Evolutionary conservation across 2,797 vertebrate genomes (phyloP).

Genomic region (Hoplostethus atlanticus): DNA sequence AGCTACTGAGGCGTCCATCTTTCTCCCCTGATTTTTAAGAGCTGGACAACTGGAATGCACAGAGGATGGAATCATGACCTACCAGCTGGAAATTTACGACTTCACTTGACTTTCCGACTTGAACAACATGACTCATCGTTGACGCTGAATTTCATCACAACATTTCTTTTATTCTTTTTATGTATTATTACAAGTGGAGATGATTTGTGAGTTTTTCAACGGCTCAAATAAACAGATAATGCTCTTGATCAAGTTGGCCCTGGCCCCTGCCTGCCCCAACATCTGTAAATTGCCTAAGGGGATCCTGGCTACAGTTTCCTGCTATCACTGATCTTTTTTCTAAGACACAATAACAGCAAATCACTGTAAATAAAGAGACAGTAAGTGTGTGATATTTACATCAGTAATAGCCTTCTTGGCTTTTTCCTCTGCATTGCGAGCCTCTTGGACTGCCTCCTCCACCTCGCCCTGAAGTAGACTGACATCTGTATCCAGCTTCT

Average conservation of each 20-base stretch:
- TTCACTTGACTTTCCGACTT: too few relatives aligned
- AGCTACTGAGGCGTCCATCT: too few relatives aligned
- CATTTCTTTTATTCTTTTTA: not conserved
- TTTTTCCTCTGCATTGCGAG: constrained; percentile 89
- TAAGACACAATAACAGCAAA: not conserved
- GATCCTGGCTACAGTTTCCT: not conserved
- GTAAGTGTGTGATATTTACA: constrained; percentile 67
- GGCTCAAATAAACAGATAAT: not conserved
- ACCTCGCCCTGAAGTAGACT: constrained; percentile 86
- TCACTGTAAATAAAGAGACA: not conserved
- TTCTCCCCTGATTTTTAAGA: not conserved
- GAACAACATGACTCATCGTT: not conserved
- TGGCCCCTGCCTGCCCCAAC: not conserved
- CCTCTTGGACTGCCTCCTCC: constrained; percentile 86
- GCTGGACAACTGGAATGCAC: too few relatives aligned
- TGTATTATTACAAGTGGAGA: not conserved
- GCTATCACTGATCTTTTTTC: not conserved
- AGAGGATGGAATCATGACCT: too few relatives aligned
- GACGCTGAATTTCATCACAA: not conserved
- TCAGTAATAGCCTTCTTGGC: constrained; percentile 90
- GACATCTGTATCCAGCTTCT: constrained; percentile 87
- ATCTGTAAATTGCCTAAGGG: not conserved
- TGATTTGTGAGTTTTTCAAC: not conserved
- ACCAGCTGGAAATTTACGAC: too few relatives aligned
- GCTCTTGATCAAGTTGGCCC: not conserved